Conservation (phyloP, 23 tunicate genomes). For the Styela clava region DNA sequence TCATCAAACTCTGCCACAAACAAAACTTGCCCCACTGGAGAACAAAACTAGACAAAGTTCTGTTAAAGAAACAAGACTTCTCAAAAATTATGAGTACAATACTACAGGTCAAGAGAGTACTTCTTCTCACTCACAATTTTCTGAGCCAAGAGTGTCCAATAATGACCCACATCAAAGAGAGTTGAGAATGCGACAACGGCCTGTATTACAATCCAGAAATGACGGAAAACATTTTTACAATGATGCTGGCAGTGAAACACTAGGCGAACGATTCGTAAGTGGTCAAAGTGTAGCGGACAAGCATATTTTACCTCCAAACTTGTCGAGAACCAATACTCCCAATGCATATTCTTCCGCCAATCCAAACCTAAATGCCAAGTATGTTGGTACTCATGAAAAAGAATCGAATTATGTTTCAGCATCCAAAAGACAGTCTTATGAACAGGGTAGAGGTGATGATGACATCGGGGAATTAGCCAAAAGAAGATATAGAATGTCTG, state of each 20-base stretch:
- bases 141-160: not conserved
- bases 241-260: not conserved
- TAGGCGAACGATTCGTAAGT: not conserved
- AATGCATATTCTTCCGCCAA: constrained; percentile 43
- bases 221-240: not conserved
- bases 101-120: not conserved
- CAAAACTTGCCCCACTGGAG: not conserved
- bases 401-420: not conserved
- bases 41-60: not conserved
- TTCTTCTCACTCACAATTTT: not conserved
- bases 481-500: not conserved
- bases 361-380: constrained; percentile 40
- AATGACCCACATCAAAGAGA: not conserved
- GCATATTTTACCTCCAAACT: not conserved
- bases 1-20: constrained; percentile 10
- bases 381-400: not conserved
- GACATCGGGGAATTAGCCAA: too few species aligned
- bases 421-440: not conserved
- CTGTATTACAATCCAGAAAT: not conserved
- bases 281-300: not conserved
- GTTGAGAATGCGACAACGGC: not conserved
- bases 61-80: not conserved
- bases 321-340: not conserved
- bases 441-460: not conserved
- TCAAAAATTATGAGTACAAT: not conserved